These are phyloP conservation scores for Dryocosmus kuriphilus DNA, from an alignment of 2,888 invertebrate species.

Conservation along the genomic window DNA sequence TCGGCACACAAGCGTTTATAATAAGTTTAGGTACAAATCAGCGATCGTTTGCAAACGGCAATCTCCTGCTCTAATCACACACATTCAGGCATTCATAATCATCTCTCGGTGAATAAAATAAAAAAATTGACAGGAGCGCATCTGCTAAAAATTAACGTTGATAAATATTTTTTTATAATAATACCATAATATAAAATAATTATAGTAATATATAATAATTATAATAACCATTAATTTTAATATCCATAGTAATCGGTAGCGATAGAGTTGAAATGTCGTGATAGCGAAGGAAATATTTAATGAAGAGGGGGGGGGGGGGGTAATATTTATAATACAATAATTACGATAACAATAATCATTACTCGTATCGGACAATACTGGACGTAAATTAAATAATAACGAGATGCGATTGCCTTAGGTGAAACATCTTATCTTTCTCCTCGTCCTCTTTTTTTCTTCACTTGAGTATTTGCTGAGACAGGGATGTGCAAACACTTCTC, in stretches of 20 bases:
- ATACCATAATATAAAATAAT: conserved; percentile 58
- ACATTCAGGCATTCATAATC: not conserved
- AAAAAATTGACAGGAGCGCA: conserved; percentile 21
- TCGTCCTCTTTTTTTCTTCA: conserved; percentile 45
- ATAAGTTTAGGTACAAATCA: conserved; percentile 36
- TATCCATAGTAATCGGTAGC: conserved; percentile 18
- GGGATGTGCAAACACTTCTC: conserved; percentile 52
- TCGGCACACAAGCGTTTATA: conserved; percentile 8
- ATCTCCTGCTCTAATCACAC: not conserved
- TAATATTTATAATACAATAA: conserved; percentile 47
- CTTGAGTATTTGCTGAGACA: conserved; percentile 60
- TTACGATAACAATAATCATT: conserved; percentile 52
- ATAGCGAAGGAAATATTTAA: conserved; percentile 31
- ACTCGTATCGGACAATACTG: conserved; percentile 68
- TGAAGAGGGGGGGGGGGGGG: conserved; percentile 3
- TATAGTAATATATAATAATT: conserved; percentile 46
- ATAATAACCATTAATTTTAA: conserved; percentile 47
- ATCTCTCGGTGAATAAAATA: conserved; percentile 30
- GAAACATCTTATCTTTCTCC: conserved; percentile 20
- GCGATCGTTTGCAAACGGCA: conserved; percentile 7
- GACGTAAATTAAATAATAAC: conserved; percentile 72
- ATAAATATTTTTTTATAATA: conserved; percentile 62
- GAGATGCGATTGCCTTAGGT: conserved; percentile 44
- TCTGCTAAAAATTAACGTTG: conserved; percentile 58
- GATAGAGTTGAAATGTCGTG: conserved; percentile 40